phyloP scores from a whole-genome alignment of 1,140 invertebrate species.

The Pinna nobilis region DNA sequence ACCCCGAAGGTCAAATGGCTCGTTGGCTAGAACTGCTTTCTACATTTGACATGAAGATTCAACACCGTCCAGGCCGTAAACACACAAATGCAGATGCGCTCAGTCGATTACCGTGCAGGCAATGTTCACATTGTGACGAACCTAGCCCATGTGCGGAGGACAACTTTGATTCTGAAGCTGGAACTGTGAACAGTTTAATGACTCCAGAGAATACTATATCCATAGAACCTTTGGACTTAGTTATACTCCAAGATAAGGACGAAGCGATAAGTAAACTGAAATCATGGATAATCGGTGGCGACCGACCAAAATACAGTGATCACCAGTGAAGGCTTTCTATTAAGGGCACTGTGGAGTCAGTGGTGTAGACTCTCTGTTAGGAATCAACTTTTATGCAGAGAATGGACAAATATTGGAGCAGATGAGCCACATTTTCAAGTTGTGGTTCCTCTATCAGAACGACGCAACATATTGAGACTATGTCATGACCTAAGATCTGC shows the following conservation, averaged over 20 bases:
- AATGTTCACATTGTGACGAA: background rate
- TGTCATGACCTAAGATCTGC: slow-evolving; percentile 5
- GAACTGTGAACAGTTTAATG: background rate
- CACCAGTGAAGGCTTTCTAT: background rate
- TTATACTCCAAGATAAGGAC: background rate
- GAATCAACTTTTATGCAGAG: background rate
- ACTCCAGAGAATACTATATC: background rate
- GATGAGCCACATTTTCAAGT: background rate
- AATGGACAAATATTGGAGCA: background rate
- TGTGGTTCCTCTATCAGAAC: background rate
- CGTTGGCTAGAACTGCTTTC: slow-evolving; percentile 54
- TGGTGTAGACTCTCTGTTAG: background rate
- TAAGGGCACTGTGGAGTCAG: background rate
- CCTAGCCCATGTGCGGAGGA: background rate
- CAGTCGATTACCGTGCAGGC: background rate
- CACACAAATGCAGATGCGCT: slow-evolving; percentile 51
- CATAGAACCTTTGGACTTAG: too few species aligned
- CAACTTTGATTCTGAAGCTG: background rate
- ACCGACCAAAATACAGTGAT: background rate
- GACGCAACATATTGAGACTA: background rate
- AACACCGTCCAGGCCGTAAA: slow-evolving; percentile 44
- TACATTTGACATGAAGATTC: slow-evolving; percentile 51
- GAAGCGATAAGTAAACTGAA: background rate
- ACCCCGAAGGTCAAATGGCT: slow-evolving; percentile 15
- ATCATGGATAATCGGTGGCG: background rate